These are phyloP conservation scores for Eublepharis macularius DNA, from an alignment of 2,113 vertebrate genomes.

Conservation along the genomic window DNA sequence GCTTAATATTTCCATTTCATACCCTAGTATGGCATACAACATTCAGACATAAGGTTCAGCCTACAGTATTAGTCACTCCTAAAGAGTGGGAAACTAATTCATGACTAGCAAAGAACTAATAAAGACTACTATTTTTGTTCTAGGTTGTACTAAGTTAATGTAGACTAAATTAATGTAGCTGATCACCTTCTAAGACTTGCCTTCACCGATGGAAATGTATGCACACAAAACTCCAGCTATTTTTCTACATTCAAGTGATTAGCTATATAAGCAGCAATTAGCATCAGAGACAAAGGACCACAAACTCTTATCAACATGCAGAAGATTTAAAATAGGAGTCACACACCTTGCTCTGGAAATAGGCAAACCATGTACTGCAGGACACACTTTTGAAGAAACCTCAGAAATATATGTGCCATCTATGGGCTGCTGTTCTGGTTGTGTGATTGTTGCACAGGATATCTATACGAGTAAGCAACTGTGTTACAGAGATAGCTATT, in stretches of 20 bases:
- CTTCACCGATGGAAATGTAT: background rate
- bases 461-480: slow-evolving; percentile 44
- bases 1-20: too few species aligned
- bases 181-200: background rate
- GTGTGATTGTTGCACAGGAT: slow-evolving; percentile 54
- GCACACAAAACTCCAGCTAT: background rate
- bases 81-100: background rate
- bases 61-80: too few species aligned
- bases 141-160: too few species aligned
- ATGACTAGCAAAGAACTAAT: background rate
- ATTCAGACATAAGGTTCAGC: background rate
- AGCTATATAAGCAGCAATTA: too few species aligned
- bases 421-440: slow-evolving; percentile 47
- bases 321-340: background rate
- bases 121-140: background rate
- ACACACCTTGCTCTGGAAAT: slow-evolving; percentile 88
- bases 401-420: slow-evolving; percentile 55
- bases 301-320: background rate
- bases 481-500: background rate
- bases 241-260: too few species aligned
- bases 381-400: slow-evolving; percentile 53
- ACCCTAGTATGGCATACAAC: background rate
- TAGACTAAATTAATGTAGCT: background rate
- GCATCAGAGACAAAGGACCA: too few species aligned
- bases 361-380: slow-evolving; percentile 76